Base-by-base conservation (phyloP, 2,888 invertebrate genomes). In the Graphium colonna region DNA sequence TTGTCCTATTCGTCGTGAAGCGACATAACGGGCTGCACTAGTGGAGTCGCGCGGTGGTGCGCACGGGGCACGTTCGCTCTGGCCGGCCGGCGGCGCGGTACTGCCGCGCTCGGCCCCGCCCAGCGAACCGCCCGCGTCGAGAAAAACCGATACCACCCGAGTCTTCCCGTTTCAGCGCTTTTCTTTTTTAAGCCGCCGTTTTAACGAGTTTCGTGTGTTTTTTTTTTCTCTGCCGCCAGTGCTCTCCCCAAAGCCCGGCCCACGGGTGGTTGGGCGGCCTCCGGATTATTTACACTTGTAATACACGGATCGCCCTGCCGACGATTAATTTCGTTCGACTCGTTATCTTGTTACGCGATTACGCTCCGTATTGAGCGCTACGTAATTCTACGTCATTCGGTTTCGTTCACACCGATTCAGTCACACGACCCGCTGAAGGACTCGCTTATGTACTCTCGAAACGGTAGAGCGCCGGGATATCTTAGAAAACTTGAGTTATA, bases 21-120 rank as follows among this genome's bases (percentile, higher is more conserved):
- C 77, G 80, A 81, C 83, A 89, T 87, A 86, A 82, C 88, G 88
- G 75, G 77, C 71, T 75, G 79, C 77, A 82, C 82, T 76, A 69
- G 47, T 75, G 75, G 83, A 80, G 79, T 80, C 75, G 82, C 76
- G 73, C 78, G 61, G 67, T 61, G 64, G 60, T 62, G 59, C 69
- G 60, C 9, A 9, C 8, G 33, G 9, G 9, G 73, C 79, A 73
- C 84, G 90, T 90, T 75, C 88, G 79, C 72, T 76, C 91, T 71
- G 75, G 90, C 90, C 91, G 91, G 87, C 91, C 87, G 91, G 87
- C 87, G 91, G 87, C 92, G 91, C 90, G 91, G 91, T 91, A 91
- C 84, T 90, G 92, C 92, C 92, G 79, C 69, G 63, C 57, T 71
- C 72, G 74, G 86, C 87, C 87, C 89, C 86, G 86, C 85, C 86